phyloP scores from a whole-genome alignment of 2,888 invertebrate species.

The Subacronicta megacephala region DNA sequence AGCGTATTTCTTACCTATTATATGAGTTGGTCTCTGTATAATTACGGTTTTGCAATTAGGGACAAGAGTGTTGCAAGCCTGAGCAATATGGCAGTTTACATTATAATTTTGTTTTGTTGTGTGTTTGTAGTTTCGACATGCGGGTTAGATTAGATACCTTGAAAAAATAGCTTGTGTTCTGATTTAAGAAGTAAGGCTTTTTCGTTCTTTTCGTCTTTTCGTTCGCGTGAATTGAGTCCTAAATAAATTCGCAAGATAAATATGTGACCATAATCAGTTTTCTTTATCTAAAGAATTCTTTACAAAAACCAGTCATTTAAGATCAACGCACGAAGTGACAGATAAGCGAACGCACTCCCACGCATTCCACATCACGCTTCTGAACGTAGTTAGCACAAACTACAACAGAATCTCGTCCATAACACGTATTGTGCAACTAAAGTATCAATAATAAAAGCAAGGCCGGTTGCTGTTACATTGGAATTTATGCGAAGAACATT shows the following conservation, averaged over 20 bases:
- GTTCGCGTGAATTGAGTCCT: too few species aligned
- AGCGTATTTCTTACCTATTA: constrained; percentile 30
- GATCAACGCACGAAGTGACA: constrained; percentile 35
- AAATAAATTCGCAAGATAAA: background rate
- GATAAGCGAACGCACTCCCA: constrained; percentile 40
- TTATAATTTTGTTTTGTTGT: constrained; percentile 33
- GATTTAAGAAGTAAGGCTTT: too few species aligned
- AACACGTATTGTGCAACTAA: constrained; percentile 55
- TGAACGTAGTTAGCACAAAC: constrained; percentile 36
- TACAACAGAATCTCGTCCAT: constrained; percentile 32
- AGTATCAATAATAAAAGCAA: constrained; percentile 57
- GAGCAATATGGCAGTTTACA: constrained; percentile 44
- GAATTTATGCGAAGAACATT: constrained; percentile 47
- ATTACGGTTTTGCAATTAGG: constrained; percentile 55
- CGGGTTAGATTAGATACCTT: constrained; percentile 11
- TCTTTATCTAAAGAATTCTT: constrained; percentile 11
- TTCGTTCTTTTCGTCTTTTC: too few species aligned
- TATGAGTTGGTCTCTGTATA: constrained; percentile 44
- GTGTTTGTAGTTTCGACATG: constrained; percentile 27
- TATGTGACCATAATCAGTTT: background rate
- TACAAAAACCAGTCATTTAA: constrained; percentile 22
- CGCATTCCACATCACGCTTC: constrained; percentile 42
- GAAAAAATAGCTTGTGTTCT: background rate
- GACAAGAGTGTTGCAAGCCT: constrained; percentile 53
- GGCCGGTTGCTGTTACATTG: constrained; percentile 50